Evolutionary conservation across 2,113 vertebrate species (phyloP), one percentile per base, ranked within the genome.

Genomic region (Suncus etruscus): DNA sequence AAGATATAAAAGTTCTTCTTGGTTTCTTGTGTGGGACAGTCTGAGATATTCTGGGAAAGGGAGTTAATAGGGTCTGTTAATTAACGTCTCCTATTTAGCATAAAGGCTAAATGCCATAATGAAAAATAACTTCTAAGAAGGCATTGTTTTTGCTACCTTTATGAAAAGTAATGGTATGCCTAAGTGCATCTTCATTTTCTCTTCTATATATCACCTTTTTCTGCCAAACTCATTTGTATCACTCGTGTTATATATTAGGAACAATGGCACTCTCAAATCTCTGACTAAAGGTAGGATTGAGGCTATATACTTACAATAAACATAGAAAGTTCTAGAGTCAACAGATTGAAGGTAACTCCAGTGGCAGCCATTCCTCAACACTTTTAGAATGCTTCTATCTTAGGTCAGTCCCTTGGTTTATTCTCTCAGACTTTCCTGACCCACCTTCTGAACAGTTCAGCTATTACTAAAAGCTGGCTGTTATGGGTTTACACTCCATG

Each of bases 1-100:
- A 72, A 86, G 66, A 78, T 27, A 29, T 45, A 72, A 90, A 29
- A 92, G n/a, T 54, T 90, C n/a, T 73, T 31, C 87, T 76, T 79
- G 16, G 24, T 54, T 24, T 48, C 54, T 69, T 86, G 11, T 18
- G 6, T 32, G 31, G 66, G 15, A 51, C 18, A 63, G 78, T 73
- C 72, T 39, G 61, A 58, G 45, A 22, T n/a, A 3, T 27, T 9
- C 32, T 11, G 14, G 65, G 29, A 83, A 45, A 54, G 25, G 54
- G 61, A 81, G 51, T 32, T 66, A 70, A n/a, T 25, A 48, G 10
- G 82, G 18, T 11, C 12, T 20, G 66, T 58, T 86, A 69, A 66
- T 22, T 89, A 87, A 79, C 87, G 73, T 61, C 58, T 61, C 18
- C 18, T 61, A 15, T 61, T 16, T 61, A 61, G 58, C 58, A 20